Conservation (phyloP, 1,140 invertebrate species). For the Brachionus calyciflorus region DNA sequence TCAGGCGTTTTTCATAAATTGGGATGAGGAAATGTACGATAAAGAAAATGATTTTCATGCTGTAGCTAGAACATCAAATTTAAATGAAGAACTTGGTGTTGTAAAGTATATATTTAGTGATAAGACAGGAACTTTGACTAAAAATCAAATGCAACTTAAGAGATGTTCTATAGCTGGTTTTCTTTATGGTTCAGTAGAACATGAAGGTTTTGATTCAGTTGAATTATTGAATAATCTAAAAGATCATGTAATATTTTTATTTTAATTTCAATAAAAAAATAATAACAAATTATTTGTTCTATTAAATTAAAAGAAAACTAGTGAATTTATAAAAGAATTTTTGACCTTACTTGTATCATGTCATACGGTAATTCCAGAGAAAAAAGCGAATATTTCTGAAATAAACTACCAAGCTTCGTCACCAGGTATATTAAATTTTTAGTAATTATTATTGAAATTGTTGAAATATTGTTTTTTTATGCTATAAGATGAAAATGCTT, state of each 20-base stretch:
- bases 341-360: constrained; percentile 18
- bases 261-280: background rate
- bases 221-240: constrained; percentile 12
- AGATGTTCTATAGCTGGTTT: constrained; percentile 77
- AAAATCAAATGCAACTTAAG: constrained; percentile 96
- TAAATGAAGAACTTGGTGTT: constrained; percentile 98
- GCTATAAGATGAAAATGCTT: constrained; percentile 84
- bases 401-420: constrained; percentile 93
- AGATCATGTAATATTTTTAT: background rate
- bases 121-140: constrained; percentile 91
- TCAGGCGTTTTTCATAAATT: constrained; percentile 65
- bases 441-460: background rate
- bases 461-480: background rate
- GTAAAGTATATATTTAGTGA: constrained; percentile 66
- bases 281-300: background rate
- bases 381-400: constrained; percentile 49
- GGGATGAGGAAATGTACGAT: constrained; percentile 66
- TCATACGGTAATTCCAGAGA: constrained; percentile 44
- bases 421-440: constrained; percentile 64
- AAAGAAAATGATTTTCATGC: constrained; percentile 85
- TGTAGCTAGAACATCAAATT: constrained; percentile 92
- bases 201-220: background rate
- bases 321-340: constrained; percentile 1
- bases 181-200: constrained; percentile 65
- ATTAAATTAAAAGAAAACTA: background rate